Conservation (phyloP, 2,113 vertebrate species). For the Nothoprocta pentlandii region DNA sequence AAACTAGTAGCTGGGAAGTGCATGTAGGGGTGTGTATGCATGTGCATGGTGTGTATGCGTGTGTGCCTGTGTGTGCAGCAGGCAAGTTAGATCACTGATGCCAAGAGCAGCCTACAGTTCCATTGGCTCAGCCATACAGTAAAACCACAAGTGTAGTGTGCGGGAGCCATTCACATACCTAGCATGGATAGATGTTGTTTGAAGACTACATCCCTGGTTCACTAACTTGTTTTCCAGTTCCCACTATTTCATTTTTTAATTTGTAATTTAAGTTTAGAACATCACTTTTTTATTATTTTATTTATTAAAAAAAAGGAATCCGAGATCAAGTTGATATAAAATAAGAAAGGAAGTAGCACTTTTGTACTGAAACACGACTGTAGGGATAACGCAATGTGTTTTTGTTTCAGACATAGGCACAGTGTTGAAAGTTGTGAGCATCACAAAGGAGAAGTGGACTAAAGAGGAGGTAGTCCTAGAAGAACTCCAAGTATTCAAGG, state of each 20-base stretch:
- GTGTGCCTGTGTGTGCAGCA: background rate
- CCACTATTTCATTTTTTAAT: background rate
- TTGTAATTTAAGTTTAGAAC: background rate
- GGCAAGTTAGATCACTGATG: background rate
- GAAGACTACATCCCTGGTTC: background rate
- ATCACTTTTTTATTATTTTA: background rate
- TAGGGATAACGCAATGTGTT: background rate
- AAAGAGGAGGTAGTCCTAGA: slow-evolving; percentile 93
- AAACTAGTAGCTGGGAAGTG: background rate
- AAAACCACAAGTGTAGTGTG: background rate
- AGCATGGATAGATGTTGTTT: background rate
- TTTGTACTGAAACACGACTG: background rate
- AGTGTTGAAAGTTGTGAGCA: slow-evolving; percentile 93
- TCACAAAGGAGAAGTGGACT: slow-evolving; percentile 92
- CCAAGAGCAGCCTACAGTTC: background rate
- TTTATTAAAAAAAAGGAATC: background rate
- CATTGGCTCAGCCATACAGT: background rate
- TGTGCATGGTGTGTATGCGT: background rate
- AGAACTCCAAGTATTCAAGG: slow-evolving; percentile 94
- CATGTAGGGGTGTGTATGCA: too few relatives aligned
- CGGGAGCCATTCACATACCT: background rate
- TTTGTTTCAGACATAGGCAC: slow-evolving; percentile 87
- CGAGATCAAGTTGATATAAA: background rate
- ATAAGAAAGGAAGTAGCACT: background rate
- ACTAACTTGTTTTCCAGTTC: background rate